Evolutionary conservation across 37 sponge, comb jelly and placozoan species (phyloP), one percentile per base, ranked within the genome.

Genomic region (Theonella swinhoei): DNA sequence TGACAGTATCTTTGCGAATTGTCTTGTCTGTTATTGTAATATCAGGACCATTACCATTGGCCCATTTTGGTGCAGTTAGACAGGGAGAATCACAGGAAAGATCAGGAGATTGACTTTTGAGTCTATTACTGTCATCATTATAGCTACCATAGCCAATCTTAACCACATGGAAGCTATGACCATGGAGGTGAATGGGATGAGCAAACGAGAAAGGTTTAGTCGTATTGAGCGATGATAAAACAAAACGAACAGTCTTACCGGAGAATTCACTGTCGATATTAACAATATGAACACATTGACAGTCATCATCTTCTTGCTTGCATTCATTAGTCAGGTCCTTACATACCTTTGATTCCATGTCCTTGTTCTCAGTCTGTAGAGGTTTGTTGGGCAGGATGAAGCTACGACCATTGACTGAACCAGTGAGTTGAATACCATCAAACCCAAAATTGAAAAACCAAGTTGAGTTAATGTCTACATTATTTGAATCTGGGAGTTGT

Each of bases 171-270:
- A 93, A 93, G 39, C 74, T 68, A 70, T 88, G 86, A 0, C 93
- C 93, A 62, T 93, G 93, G 0, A 93, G 62, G 39, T 93, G 93
- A 30, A 93, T 36, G 23, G 93, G 93, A 72, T 93, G 93, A 70
- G 41, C 39, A 42, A n/a, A 20, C 20, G 31, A 31, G 30, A 17
- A 47, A 47, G 7, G 11, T 47, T 14, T 72, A 11, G 72, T 72
- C 3, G 86, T 19, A 23, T 80, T 74, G 29, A 79, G 22, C 11
- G 62, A 43, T 9, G 72, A 47, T n/a, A 79, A 42, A 24, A 86
- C 80, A 62, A 87, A 31, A 19, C 41, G 76, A 14, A 80, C 81
- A 0, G 88, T 87, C 37, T 80, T 28, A 20, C 74, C 25, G 30
- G 42, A 79, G 24, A 70, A 75, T 43, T 81, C 75, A 2, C 26